Evolutionary conservation across 1,140 invertebrate genomes (phyloP).

Genomic region (Drosophila equinoxialis): DNA sequence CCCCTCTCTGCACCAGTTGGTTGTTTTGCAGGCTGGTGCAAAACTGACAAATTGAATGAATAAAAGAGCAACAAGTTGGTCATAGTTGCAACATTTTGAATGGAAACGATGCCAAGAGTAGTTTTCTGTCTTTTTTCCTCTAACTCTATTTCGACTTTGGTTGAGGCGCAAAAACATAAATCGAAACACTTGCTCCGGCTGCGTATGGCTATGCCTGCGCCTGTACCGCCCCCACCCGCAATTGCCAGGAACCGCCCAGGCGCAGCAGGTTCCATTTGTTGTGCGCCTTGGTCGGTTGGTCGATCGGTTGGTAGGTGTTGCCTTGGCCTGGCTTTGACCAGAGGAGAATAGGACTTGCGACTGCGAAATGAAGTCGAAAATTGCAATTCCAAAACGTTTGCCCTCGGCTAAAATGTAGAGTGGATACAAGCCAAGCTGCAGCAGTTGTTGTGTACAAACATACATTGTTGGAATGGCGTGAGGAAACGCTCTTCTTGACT

Average conservation of each 20-base stretch:
- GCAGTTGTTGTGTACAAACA: background rate
- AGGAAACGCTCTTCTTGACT: background rate
- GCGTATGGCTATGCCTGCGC: slow-evolving; percentile 10
- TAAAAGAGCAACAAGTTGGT: slow-evolving; percentile 83
- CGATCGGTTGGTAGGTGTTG: slow-evolving; percentile 65
- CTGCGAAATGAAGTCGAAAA: slow-evolving; percentile 80
- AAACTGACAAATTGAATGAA: slow-evolving; percentile 83
- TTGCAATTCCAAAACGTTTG: slow-evolving; percentile 81
- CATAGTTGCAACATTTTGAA: slow-evolving; percentile 78
- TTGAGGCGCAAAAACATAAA: slow-evolving; percentile 78
- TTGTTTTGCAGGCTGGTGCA: slow-evolving; percentile 57
- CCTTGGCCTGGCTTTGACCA: slow-evolving; percentile 35
- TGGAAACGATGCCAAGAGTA: slow-evolving; percentile 65
- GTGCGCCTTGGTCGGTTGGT: slow-evolving; percentile 56
- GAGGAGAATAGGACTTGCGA: slow-evolving; percentile 37
- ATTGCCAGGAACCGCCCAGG: slow-evolving; percentile 14
- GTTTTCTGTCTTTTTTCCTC: slow-evolving; percentile 29
- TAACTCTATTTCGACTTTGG: slow-evolving; percentile 48
- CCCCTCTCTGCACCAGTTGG: slow-evolving; percentile 1
- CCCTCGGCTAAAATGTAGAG: slow-evolving; percentile 70
- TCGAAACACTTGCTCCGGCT: slow-evolving; percentile 75
- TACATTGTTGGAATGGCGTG: slow-evolving; percentile 5
- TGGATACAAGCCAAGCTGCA: slow-evolving; percentile 45
- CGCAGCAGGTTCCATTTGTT: slow-evolving; percentile 61
- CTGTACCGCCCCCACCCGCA: slow-evolving; percentile 24